Evolutionary conservation across 1,140 invertebrate species (phyloP).

Genomic region (Ooceraea biroi): DNA sequence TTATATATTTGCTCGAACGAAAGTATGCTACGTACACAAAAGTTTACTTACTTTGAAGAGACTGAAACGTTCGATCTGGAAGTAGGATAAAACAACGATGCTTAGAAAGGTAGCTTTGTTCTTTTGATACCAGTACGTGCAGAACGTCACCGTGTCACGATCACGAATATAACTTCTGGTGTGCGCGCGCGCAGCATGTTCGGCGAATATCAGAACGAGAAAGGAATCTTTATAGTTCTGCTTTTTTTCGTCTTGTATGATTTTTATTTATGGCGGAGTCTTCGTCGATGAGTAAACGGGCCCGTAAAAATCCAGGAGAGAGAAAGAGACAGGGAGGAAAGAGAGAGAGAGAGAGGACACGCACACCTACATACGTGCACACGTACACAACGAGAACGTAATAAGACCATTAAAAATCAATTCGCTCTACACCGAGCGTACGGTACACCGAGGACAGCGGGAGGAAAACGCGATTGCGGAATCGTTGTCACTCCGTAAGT

Average conservation of each 20-base stretch:
- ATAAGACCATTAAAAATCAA: slow-evolving; percentile 69
- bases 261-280: slow-evolving; percentile 66
- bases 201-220: slow-evolving; percentile 51
- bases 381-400: background rate
- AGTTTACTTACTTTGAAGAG: background rate
- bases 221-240: slow-evolving; percentile 65
- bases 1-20: background rate
- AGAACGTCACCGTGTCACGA: slow-evolving; percentile 42
- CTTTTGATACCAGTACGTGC: slow-evolving; percentile 43
- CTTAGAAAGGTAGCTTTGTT: background rate
- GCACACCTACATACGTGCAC: too few relatives aligned
- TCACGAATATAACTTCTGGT: slow-evolving; percentile 54
- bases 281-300: slow-evolving; percentile 62
- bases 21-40: background rate
- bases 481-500: slow-evolving; percentile 47
- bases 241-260: slow-evolving; percentile 62
- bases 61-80: slow-evolving; percentile 8
- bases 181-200: slow-evolving; percentile 5
- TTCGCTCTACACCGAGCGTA: slow-evolving; percentile 52
- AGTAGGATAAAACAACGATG: background rate
- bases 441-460: slow-evolving; percentile 20
- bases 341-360: background rate
- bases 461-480: slow-evolving; percentile 15
- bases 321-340: background rate
- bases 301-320: slow-evolving; percentile 44